Conservation (phyloP, 2,888 invertebrate species). For the Amphimallon solstitiale region DNA sequence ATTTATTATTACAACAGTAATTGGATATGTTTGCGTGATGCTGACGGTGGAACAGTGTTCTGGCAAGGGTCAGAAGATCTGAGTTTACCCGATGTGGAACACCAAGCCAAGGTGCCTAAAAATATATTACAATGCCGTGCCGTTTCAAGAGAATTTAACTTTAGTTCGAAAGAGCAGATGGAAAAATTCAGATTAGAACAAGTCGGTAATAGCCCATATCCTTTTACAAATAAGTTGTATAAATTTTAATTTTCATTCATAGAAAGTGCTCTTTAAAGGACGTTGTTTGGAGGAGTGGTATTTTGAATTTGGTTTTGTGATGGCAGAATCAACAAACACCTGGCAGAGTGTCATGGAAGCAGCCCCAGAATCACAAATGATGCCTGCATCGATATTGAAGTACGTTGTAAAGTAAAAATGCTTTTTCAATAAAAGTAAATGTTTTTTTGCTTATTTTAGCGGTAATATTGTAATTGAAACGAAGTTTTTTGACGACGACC, state of each 20-base stretch:
- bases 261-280: slow-evolving; percentile 85
- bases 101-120: slow-evolving; percentile 97
- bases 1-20: slow-evolving; percentile 70
- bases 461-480: slow-evolving; percentile 98
- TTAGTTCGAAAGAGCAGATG: slow-evolving; percentile 91
- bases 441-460: slow-evolving; percentile 68
- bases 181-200: slow-evolving; percentile 96
- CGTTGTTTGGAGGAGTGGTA: slow-evolving; percentile 98
- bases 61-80: slow-evolving; percentile 98
- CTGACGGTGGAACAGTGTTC: slow-evolving; percentile 89
- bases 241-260: slow-evolving; percentile 55
- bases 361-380: slow-evolving; percentile 99
- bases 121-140: slow-evolving; percentile 94
- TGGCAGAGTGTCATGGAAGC: slow-evolving; percentile 99
- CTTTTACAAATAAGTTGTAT: background rate
- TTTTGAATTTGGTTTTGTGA: slow-evolving; percentile 99
- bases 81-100: slow-evolving; percentile 87
- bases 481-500: slow-evolving; percentile 94
- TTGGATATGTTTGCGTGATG: slow-evolving; percentile 98
- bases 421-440: background rate
- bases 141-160: slow-evolving; percentile 90
- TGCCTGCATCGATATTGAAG: slow-evolving; percentile 99
- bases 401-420: slow-evolving; percentile 61
- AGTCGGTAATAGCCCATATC: slow-evolving; percentile 58
- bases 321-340: slow-evolving; percentile 97